Conservation (phyloP, 2,888 invertebrate genomes). For the Steinernema hermaphroditum region DNA sequence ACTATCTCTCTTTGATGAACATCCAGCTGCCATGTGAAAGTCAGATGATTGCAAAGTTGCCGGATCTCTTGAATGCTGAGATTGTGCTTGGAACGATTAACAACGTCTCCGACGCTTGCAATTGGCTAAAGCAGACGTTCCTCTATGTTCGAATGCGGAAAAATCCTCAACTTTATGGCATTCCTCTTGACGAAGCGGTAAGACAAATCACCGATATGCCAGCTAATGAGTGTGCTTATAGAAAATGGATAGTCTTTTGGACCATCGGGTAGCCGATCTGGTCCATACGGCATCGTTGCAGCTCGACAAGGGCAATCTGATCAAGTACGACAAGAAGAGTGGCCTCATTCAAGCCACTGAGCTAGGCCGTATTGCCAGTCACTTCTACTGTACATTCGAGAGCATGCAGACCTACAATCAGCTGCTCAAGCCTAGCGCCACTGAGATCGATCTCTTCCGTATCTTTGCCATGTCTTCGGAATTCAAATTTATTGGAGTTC, state of each 20-base stretch:
- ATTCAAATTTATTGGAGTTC: conserved; percentile 74
- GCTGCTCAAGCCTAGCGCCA: conserved; percentile 88
- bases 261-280: conserved; percentile 87
- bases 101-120: conserved; percentile 85
- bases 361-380: conserved; percentile 93
- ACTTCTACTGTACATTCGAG: conserved; percentile 96
- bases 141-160: conserved; percentile 91
- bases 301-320: conserved; percentile 88
- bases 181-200: conserved; percentile 69
- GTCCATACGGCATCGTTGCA: conserved; percentile 89
- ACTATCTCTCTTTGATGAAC: conserved; percentile 93
- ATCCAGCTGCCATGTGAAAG: conserved; percentile 92
- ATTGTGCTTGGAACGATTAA: conserved; percentile 91
- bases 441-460: conserved; percentile 91
- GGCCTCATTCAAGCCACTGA: conserved; percentile 88
- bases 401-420: conserved; percentile 96
- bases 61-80: conserved; percentile 97
- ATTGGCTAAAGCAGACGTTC: conserved; percentile 94
- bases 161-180: conserved; percentile 85
- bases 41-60: conserved; percentile 86
- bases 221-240: conserved; percentile 27
- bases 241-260: conserved; percentile 70
- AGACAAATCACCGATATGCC: conserved; percentile 15
- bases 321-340: conserved; percentile 91
- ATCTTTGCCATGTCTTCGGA: conserved; percentile 98